Conservation (phyloP, 1,140 invertebrate species). For the Gryon sp. region DNA sequence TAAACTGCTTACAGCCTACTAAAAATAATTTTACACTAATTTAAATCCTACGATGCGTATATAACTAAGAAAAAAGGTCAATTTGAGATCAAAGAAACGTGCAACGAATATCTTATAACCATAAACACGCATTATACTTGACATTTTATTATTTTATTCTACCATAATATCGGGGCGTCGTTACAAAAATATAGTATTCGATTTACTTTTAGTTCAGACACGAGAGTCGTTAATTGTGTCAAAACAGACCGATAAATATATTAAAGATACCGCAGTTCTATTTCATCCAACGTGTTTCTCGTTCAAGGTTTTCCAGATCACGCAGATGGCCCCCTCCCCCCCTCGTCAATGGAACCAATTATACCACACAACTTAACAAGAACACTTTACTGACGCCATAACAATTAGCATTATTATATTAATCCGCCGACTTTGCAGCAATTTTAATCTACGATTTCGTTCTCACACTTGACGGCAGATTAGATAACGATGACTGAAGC, state of each 20-base stretch:
- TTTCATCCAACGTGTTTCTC: conserved; percentile 12
- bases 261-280: conserved; percentile 1
- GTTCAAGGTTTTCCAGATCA: conserved; percentile 20
- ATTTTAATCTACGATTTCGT: too few relatives aligned
- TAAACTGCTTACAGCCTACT: background rate
- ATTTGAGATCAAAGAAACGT: conserved; percentile 6
- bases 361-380: conserved; percentile 14
- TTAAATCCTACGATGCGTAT: conserved; percentile 8
- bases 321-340: too few relatives aligned
- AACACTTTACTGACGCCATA: conserved; percentile 28
- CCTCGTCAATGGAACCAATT: conserved; percentile 32
- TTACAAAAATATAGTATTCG: background rate
- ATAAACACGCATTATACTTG: conserved; percentile 19
- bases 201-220: conserved; percentile 3
- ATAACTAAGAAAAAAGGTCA: too few relatives aligned
- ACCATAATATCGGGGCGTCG: background rate
- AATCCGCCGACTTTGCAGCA: background rate
- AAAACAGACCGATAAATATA: conserved; percentile 16
- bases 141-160: conserved; percentile 22
- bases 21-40: conserved; percentile 24
- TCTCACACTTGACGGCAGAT: too few relatives aligned
- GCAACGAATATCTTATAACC: conserved; percentile 1
- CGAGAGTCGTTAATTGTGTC: conserved; percentile 19
- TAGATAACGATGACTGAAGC: background rate
- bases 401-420: conserved; percentile 21